Base-by-base conservation (phyloP, 1,140 invertebrate genomes). In the Onthophagus taurus region DNA sequence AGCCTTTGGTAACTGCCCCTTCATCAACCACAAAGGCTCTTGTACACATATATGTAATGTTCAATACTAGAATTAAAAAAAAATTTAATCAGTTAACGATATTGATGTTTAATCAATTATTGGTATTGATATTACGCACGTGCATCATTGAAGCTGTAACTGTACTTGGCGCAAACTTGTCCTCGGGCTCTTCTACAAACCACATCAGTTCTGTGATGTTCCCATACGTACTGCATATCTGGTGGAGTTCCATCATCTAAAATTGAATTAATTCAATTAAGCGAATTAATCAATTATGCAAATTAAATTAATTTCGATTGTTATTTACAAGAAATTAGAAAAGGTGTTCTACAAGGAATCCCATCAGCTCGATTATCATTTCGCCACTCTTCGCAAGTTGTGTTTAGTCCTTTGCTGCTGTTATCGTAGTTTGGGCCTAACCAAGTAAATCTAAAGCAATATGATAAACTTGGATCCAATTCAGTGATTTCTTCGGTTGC, bases 371-470 rank as follows among this genome's bases (percentile, higher is more conserved):
- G 53, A 9, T 53, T 55, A 6, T 69, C 69, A 12, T 68, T 65
- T 14, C 51, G 36, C 44, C 48, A 56, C 29, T 72, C 70, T 13
- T 61, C 54, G 45, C 72, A 75, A 12, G 72, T 73, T 19, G 64
- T 67, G 51, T 74, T 72, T 31, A 64, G 48, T 45, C 65, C 62
- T 9, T 61, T 53, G 31, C 62, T 66, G 11, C 61, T 53, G 44
- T 74, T 72, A 43, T 66, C 61, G 41, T 55, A 73, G 4, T 59
- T 51, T 2, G 70, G 70, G 0, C 72, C 72, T 0, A 74, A 60
- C 72, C 72, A 75, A 9, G 71, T 71, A 51, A 71, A 74, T 42
- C 65, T 63, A 48, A 66, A 73, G 51, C 72, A 75, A 44, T 68
- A 63, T 11, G 49, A 42, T 41, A 42, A 48, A 8, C 51, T 30